Base-by-base conservation (phyloP, 1,140 invertebrate genomes). In the Portunus trituberculatus region DNA sequence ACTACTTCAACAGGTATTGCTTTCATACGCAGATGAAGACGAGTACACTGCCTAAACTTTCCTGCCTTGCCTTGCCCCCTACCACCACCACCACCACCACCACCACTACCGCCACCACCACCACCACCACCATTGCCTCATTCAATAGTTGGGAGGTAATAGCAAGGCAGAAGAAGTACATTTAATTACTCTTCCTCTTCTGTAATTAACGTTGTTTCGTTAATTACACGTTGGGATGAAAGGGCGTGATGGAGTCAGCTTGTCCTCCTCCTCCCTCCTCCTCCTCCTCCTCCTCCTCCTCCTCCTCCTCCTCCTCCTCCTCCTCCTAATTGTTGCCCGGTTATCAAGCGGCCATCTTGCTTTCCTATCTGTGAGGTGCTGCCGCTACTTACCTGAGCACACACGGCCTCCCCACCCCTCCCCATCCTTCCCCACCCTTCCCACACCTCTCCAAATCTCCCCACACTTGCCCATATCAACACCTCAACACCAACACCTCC, bases 21-120 rank as follows among this genome's bases (percentile, higher is more conserved):
- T 93, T 91, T 94, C 93, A 94, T 94, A 94, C 88, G 87, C 88
- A 94, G 89, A 94, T 90, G 82, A n/a, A 90, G 88, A 94, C 87
- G 90, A 82, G 89, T 52, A 94, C 52, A 59, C 52, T 12, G 39
- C 39, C 82, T 84, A 48, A 84, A 28, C 32, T 84, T 28, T 46
- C 82, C 83, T 84, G n/a, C 92, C 31, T 67, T 39, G 6, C 39
- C 52, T 20, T 14, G 12, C 52, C 52, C 52, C 2, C 52, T 10
- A 7, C 48, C 14, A 52, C 14, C 48, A 7, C 48, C 48, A n/a
- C 14, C 48, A 6, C 52, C 52, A 59, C 16, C 12, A 59, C 10
- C 52, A 12, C 52, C 39, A 39, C 39, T 6, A 39, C 52, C 52
- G 0, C 52, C 10, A 10, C 12, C 52, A 12, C 52, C 52, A 12